Conservation (phyloP, 2,888 invertebrate genomes). For the Eudemis profundana region DNA sequence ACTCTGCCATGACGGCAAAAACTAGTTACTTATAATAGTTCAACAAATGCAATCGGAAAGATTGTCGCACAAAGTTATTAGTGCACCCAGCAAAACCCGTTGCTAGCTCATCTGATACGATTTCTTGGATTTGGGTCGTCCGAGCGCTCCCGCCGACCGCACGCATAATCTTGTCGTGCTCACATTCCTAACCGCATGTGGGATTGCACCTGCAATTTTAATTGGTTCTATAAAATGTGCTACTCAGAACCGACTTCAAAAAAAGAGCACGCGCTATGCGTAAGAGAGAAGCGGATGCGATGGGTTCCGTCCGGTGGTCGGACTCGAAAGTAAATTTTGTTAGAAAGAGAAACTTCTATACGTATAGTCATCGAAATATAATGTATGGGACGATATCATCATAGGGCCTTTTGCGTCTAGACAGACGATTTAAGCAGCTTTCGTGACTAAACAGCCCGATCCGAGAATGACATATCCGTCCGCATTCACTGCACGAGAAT, state of each 20-base stretch:
- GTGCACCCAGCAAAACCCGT: not conserved
- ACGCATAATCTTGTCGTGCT: constrained; percentile 16
- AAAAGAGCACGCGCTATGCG: too few relatives aligned
- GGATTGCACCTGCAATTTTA: constrained; percentile 14
- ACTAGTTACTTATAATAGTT: not conserved
- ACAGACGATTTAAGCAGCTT: too few relatives aligned
- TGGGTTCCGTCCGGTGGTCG: too few relatives aligned
- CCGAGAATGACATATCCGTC: too few relatives aligned
- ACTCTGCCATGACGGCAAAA: not conserved
- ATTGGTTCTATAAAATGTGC: not conserved
- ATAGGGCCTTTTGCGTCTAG: too few relatives aligned
- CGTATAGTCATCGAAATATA: too few relatives aligned
- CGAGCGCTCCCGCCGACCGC: not conserved
- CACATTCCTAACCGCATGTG: constrained; percentile 11
- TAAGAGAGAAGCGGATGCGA: too few relatives aligned
- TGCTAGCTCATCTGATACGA: not conserved
- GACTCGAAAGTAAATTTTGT: too few relatives aligned
- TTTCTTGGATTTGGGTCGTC: not conserved
- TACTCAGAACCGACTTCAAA: not conserved
- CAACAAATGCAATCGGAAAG: not conserved
- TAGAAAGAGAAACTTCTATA: too few relatives aligned
- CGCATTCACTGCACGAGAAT: too few relatives aligned
- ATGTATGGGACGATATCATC: too few relatives aligned
- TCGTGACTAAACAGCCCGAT: too few relatives aligned
- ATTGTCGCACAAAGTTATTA: not conserved